Conservation (phyloP, 2,888 invertebrate species). For the Tyria jacobaeae region DNA sequence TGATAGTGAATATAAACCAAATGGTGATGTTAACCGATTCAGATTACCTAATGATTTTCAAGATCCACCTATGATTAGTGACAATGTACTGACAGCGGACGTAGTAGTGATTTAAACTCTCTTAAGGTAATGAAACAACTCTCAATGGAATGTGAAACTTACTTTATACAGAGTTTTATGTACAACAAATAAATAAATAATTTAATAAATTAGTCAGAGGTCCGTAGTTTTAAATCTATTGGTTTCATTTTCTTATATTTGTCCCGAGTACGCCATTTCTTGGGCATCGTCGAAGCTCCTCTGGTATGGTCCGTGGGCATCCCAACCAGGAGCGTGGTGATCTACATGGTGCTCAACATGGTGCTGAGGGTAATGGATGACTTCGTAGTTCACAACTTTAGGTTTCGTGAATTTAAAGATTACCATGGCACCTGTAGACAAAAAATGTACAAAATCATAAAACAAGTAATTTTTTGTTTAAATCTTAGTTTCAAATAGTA, state of each 20-base stretch:
- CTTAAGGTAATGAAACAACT: conserved; percentile 50
- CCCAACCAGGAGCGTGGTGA: conserved; percentile 85
- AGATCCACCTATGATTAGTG: conserved; percentile 6
- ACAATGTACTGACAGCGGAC: conserved; percentile 14
- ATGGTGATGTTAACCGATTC: not conserved
- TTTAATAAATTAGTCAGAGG: conserved; percentile 82
- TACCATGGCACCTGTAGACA: conserved; percentile 88
- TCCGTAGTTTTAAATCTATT: conserved; percentile 72
- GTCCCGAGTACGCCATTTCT: conserved; percentile 87
- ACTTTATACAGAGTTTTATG: conserved; percentile 76
- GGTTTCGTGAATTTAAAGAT: conserved; percentile 96
- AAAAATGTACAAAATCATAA: conserved; percentile 1
- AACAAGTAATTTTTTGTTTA: too few relatives aligned
- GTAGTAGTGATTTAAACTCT: conserved; percentile 37
- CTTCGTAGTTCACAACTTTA: conserved; percentile 95
- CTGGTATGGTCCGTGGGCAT: conserved; percentile 87
- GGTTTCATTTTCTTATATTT: conserved; percentile 67
- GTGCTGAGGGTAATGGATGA: conserved; percentile 92
- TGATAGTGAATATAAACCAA: not conserved
- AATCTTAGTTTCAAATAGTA: too few relatives aligned
- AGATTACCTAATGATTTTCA: conserved; percentile 29
- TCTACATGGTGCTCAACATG: conserved; percentile 90
- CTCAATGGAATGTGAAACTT: conserved; percentile 71
- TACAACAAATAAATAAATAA: conserved; percentile 82
- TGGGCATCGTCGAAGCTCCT: conserved; percentile 86